Base-by-base conservation (phyloP, 23 tunicate genomes). In the Clavelina lepadiformis region DNA sequence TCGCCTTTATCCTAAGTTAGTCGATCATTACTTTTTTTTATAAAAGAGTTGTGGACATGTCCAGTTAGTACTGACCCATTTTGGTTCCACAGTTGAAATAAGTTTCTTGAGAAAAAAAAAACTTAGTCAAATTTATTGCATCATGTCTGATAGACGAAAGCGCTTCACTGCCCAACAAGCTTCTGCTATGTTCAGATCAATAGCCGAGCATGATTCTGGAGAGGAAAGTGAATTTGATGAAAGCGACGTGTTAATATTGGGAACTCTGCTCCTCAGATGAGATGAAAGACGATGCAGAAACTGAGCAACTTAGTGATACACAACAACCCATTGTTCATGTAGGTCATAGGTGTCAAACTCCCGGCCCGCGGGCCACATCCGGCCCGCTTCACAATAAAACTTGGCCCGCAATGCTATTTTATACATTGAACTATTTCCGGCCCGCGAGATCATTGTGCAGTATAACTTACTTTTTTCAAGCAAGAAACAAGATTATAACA, bases 221-320 rank as follows among this genome's bases (percentile, higher is more conserved):
- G 68, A 28, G 68, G 68, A 63, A 36, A 63, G 68, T 36, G 50
- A 63, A 63, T 37, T 5, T 63, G 50, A 63, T 20, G 6, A 63
- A 63, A 28, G 68, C 50, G 51, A 63, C 49, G 25, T 15, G 68
- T 35, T 63, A 8, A n/a, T 51, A 35, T 36, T 63, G 49, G 68
- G 68, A 63, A 63, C 51, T 63, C 21, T 63, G 68, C 50, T 63
- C 50, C 50, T 63, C 51, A 63, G 68, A 63, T 63, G 68, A 36
- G 21, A 63, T 63, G 50, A 63, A 35, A 51, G 51, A 63, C 50
- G 51, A 63, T 36, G 68, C 38, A 63, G 50, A 63, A 63, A 63
- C 50, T 15, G 50, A 63, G 49, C 68, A 35, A 36, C 38, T 63
- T 63, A 51, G 38, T 63, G 27, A 22, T 21, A 13, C 68, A 63